Base-by-base conservation (phyloP, 2,888 invertebrate species). In the Dione juno region DNA sequence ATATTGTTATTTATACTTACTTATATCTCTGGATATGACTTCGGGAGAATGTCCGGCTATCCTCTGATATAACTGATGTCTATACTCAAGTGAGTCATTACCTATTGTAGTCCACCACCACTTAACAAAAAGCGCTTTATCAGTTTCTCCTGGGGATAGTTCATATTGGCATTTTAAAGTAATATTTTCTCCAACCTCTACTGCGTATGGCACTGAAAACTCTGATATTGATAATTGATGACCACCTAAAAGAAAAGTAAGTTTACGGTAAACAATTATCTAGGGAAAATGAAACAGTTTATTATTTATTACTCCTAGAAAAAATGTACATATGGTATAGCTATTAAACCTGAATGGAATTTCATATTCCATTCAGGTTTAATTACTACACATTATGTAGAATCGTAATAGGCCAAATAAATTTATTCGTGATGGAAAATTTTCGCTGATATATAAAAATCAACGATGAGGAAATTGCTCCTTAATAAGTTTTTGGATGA, bases 101-200 rank as follows among this genome's bases (percentile, higher is more conserved):
- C 16, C 8, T 9, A 75, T 64, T 14, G 87, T 84, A 40, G 81
- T 85, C 83, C 84, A 85, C 89, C 88, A 92, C 92, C 92, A 92
- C 73, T 92, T 92, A 43, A 90, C 82, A 71, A 80, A 84, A 45
- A 86, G 71, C 0, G 72, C 79, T 14, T 74, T 75, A 9, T 82
- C 81, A 0, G 79, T 71, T 69, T 84, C 85, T 10, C 74, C 74
- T 8, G 72, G 73, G 9, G 50, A 73, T 54, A 86, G 67, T 6
- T 80, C 78, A 77, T 84, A 86, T 54, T 74, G 76, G 73, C 91
- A 91, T 50, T 77, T 80, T 52, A 92, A 77, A 67, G 84, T 82
- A 0, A 81, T 87, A 67, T 84, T 78, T 13, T 81, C 77, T 0
- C 88, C 91, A 0, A 77, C 75, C 71, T 82, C 80, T 48, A 86